Conservation (phyloP, 2,888 invertebrate genomes). For the Archaeoteleia sp. region DNA sequence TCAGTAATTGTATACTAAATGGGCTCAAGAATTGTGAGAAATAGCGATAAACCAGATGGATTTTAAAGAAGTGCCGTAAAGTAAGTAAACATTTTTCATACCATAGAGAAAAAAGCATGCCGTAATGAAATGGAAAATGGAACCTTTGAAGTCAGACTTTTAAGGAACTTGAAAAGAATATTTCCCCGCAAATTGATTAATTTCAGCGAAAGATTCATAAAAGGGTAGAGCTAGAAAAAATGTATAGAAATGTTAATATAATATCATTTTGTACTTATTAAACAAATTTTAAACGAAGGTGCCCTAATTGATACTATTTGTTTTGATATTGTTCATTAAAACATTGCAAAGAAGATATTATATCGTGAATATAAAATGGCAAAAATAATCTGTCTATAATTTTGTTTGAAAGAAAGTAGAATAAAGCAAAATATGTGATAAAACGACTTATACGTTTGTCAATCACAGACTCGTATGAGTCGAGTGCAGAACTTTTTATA, state of each 20-base stretch:
- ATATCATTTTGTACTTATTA: too few relatives aligned
- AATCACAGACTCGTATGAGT: slow-evolving; percentile 22
- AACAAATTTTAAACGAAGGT: too few relatives aligned
- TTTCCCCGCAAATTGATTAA: slow-evolving; percentile 38
- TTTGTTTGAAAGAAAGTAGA: background rate
- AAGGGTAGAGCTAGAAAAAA: slow-evolving; percentile 32
- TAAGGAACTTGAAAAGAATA: slow-evolving; percentile 21
- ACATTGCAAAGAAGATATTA: too few relatives aligned
- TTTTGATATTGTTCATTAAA: too few relatives aligned
- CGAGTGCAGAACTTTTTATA: slow-evolving; percentile 19
- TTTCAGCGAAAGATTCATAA: slow-evolving; percentile 34
- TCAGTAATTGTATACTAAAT: slow-evolving; percentile 17
- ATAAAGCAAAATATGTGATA: slow-evolving; percentile 3
- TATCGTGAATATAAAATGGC: too few relatives aligned
- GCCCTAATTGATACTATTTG: too few relatives aligned
- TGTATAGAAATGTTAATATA: slow-evolving; percentile 13
- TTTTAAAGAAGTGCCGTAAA: slow-evolving; percentile 15
- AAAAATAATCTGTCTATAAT: too few relatives aligned
- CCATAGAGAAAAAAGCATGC: slow-evolving; percentile 3
- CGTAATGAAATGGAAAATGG: slow-evolving; percentile 32
- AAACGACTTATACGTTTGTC: slow-evolving; percentile 27
- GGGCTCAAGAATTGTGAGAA: slow-evolving; percentile 2
- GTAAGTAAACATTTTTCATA: slow-evolving; percentile 11
- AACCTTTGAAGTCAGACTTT: slow-evolving; percentile 35
- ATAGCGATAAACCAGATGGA: slow-evolving; percentile 18